phyloP scores from a whole-genome alignment of 2,797 vertebrate species.

The Fundulus diaphanus region DNA sequence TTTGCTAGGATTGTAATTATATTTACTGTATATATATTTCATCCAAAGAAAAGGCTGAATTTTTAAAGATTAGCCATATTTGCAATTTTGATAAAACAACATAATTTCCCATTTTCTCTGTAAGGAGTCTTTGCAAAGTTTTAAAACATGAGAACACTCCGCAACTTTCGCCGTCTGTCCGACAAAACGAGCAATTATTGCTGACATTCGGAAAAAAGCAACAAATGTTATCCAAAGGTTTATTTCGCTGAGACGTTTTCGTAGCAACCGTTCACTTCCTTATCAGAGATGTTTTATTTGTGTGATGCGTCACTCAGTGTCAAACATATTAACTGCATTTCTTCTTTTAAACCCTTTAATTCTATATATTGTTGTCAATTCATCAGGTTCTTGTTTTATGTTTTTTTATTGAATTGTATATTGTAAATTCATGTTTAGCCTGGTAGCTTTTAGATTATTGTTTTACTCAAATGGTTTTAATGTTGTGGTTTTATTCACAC shows the following conservation, averaged over 20 bases:
- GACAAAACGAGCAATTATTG: not conserved
- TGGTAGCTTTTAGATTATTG: not conserved
- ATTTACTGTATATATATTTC: not conserved
- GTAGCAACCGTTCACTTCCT: not conserved
- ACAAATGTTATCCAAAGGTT: not conserved
- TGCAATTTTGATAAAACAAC: not conserved
- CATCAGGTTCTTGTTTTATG: too few relatives aligned
- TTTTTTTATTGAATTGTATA: too few relatives aligned
- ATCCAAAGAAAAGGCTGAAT: not conserved
- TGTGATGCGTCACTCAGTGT: not conserved
- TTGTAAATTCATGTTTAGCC: too few relatives aligned
- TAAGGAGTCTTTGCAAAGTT: not conserved
- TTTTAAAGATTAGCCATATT: not conserved
- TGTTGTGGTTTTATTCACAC: too few relatives aligned
- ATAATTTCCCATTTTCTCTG: not conserved
- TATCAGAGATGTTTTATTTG: not conserved
- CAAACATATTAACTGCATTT: not conserved
- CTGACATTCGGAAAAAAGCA: not conserved
- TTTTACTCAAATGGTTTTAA: too few relatives aligned
- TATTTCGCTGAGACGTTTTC: not conserved
- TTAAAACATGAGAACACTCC: not conserved
- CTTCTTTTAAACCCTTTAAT: not conserved
- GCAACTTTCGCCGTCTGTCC: not conserved
- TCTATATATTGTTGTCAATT: too few relatives aligned
- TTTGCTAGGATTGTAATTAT: not conserved